phyloP scores from a whole-genome alignment of 2,113 vertebrate genomes.

The Phalacrocorax aristotelis region DNA sequence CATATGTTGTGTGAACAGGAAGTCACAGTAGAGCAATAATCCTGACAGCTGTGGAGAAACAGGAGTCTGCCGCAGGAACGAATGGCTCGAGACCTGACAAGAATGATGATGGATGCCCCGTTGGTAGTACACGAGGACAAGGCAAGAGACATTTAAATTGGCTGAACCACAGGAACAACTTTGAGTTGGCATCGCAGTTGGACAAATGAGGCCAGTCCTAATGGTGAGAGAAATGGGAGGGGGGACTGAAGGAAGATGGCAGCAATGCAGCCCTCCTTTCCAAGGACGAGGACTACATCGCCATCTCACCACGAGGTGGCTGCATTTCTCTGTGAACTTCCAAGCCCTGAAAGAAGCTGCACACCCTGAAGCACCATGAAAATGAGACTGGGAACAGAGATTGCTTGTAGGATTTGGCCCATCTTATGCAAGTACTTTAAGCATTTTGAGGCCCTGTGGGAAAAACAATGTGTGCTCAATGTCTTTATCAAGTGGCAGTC shows the following conservation, averaged over 20 bases:
- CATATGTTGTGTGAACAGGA: conserved; percentile 73
- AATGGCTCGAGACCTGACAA: conserved; percentile 54
- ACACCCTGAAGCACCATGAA: background rate
- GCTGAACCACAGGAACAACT: conserved; percentile 1
- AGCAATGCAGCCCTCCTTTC: background rate
- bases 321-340: conserved; percentile 54
- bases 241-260: background rate
- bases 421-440: background rate
- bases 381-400: background rate
- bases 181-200: background rate
- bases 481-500: background rate
- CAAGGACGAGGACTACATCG: background rate
- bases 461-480: background rate
- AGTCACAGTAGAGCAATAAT: conserved; percentile 72
- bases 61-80: conserved; percentile 20
- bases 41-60: conserved; percentile 70
- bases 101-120: conserved; percentile 62
- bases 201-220: background rate
- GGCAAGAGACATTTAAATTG: conserved; percentile 11
- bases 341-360: background rate
- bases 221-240: background rate
- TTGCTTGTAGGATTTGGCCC: background rate
- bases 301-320: conserved; percentile 54
- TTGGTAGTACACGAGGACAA: conserved; percentile 38
- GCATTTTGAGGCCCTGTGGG: background rate